phyloP scores from a whole-genome alignment of 64 coral and sea anemone species.

The Pocillopora damicornis region DNA sequence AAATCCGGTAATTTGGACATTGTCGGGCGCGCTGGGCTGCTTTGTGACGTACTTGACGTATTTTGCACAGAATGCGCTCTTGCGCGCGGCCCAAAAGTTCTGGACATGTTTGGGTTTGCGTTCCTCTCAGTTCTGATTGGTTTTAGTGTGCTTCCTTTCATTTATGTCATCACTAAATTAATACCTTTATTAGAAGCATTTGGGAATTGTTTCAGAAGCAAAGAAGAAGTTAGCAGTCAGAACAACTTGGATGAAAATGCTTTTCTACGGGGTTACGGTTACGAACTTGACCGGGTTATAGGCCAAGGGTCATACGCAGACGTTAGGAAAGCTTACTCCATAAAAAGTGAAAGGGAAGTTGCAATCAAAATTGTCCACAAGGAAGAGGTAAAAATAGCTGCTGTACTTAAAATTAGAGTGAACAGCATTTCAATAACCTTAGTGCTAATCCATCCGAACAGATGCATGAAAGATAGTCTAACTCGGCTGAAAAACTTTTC shows the following conservation, averaged over 20 bases:
- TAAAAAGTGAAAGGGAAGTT: conserved; percentile 45
- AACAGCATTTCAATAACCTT: background rate
- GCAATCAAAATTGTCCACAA: conserved; percentile 86
- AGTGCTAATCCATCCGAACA: too few relatives aligned
- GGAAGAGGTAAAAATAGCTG: conserved; percentile 15
- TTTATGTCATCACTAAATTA: conserved; percentile 10
- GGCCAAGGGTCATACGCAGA: conserved; percentile 73
- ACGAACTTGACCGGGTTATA: conserved; percentile 56
- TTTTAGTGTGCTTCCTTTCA: conserved; percentile 12
- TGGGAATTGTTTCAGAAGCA: background rate
- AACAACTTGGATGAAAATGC: conserved; percentile 1
- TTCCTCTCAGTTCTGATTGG: conserved; percentile 25
- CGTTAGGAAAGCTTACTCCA: conserved; percentile 71
- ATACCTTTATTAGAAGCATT: background rate
- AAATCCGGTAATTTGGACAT: background rate
- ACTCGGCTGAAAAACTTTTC: too few relatives aligned
- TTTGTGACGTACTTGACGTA: background rate
- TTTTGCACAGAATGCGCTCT: background rate
- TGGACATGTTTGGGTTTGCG: background rate
- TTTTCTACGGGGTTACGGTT: conserved; percentile 27
- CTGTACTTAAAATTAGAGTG: background rate
- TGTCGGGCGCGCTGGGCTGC: background rate
- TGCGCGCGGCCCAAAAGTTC: background rate
- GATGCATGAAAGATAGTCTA: too few relatives aligned
- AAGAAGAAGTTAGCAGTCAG: background rate